Percentiles rank a stretch among this genome's conserved stretches.
Conservation (phyloP, 2,888 invertebrate genomes). For the Coecobrya sp. region DNA sequence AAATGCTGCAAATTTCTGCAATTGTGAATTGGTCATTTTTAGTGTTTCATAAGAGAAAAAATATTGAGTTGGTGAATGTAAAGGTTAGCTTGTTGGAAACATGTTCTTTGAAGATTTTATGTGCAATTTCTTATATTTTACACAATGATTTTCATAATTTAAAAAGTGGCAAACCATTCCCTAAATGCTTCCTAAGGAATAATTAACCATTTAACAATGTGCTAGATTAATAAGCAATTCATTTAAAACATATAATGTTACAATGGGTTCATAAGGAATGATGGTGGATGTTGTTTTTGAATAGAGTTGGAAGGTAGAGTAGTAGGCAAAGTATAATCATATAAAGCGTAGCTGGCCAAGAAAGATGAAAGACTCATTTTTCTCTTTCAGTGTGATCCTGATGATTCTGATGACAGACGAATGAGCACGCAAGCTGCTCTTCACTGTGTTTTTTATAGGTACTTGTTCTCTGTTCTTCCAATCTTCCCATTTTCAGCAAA, state of each 20-base stretch:
- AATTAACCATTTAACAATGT: too few species aligned
- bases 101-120: too few species aligned
- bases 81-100: too few species aligned
- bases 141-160: too few species aligned
- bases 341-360: conserved; percentile 10
- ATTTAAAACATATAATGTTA: background rate
- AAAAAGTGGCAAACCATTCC: too few species aligned
- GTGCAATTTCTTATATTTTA: too few species aligned
- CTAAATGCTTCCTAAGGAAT: too few species aligned
- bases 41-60: background rate
- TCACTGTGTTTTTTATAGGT: conserved; percentile 30
- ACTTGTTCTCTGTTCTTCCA: conserved; percentile 22
- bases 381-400: conserved; percentile 64
- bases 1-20: too few species aligned
- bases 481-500: conserved; percentile 65
- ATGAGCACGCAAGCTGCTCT: conserved; percentile 40
- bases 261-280: too few species aligned
- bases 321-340: background rate
- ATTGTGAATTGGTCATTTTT: background rate
- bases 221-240: too few species aligned
- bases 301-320: background rate
- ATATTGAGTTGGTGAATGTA: too few species aligned
- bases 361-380: conserved; percentile 71
- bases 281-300: background rate
- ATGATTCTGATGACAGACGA: conserved; percentile 76